Evolutionary conservation across 2,888 invertebrate genomes (phyloP).

Genomic region (Ectemnius continuus): DNA sequence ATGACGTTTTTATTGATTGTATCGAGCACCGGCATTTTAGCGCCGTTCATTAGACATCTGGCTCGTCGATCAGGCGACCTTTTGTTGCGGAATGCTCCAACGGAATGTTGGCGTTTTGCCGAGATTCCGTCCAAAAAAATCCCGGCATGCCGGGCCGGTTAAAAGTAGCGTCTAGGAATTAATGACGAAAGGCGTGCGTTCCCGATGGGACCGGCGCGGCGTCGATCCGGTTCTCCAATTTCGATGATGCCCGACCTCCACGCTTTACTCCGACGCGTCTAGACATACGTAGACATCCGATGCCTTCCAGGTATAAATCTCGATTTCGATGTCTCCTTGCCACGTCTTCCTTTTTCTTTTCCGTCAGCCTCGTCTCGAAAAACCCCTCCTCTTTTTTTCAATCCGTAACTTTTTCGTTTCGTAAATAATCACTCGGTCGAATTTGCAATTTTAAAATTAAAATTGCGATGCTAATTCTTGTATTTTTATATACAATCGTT

Average conservation of each 20-base stretch:
- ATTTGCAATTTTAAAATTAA: too few species aligned
- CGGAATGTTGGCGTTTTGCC: constrained; percentile 27
- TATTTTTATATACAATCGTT: too few species aligned
- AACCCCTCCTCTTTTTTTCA: neutral
- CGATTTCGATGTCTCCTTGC: neutral
- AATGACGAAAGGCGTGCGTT: constrained; percentile 11
- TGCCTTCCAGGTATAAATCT: neutral
- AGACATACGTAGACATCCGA: constrained; percentile 1
- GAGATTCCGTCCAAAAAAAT: constrained; percentile 39
- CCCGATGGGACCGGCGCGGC: constrained; percentile 6
- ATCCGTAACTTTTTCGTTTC: neutral
- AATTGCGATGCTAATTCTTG: too few species aligned
- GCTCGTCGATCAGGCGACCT: constrained; percentile 17
- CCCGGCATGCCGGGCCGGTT: constrained; percentile 10
- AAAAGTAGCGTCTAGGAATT: constrained; percentile 34
- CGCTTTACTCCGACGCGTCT: neutral
- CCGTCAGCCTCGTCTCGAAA: neutral
- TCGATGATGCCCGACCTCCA: neutral
- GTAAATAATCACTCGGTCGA: neutral
- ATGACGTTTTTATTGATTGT: neutral
- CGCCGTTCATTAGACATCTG: constrained; percentile 29
- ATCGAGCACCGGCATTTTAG: constrained; percentile 14
- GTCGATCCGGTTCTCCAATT: constrained; percentile 12
- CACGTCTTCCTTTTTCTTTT: too few species aligned
- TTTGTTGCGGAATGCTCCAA: constrained; percentile 30